A percentile compares a stretch with the other conserved stretches of the same genome.
phyloP scores from a whole-genome alignment of 2,113 vertebrate species.

The Oncorhynchus gorbuscha region DNA sequence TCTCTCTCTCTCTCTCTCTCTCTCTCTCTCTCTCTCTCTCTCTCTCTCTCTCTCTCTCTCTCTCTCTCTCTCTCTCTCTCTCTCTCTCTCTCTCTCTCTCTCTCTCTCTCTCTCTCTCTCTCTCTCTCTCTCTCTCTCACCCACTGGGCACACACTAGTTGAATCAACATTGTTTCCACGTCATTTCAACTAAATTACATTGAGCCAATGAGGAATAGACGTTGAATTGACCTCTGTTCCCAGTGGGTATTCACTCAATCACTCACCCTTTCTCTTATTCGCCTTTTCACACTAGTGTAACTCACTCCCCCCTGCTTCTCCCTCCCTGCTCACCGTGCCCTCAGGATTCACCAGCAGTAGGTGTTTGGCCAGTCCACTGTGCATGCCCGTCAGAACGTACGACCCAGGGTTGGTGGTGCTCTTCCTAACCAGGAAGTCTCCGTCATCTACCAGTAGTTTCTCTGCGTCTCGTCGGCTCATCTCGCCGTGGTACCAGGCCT shows the following conservation, averaged over 20 bases:
- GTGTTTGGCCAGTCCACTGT: constrained; percentile 91
- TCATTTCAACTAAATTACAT: too few species aligned
- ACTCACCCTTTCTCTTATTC: not conserved
- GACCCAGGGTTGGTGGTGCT: constrained; percentile 93
- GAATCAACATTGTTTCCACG: too few species aligned
- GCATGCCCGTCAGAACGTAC: constrained; percentile 94
- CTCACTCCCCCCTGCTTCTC: not conserved
- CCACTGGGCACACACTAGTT: too few species aligned
- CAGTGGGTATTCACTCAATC: too few species aligned
- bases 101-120: not conserved
- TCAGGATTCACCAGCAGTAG: constrained; percentile 94
- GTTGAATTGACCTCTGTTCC: too few species aligned
- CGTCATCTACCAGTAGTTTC: constrained; percentile 84
- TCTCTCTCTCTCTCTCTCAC: not conserved
- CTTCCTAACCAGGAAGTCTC: constrained; percentile 95
- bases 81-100: too few species aligned
- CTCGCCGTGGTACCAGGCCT: constrained; percentile 91
- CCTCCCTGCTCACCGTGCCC: constrained; percentile 81
- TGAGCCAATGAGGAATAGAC: too few species aligned
- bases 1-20: too few species aligned
- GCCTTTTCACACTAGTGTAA: too few species aligned
- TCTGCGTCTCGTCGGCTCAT: constrained; percentile 95
- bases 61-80: too few species aligned
- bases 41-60: too few species aligned
- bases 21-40: too few species aligned